Conservation (phyloP, 53 echinoderm and acorn worm species). For the Paelopatides confundens region DNA sequence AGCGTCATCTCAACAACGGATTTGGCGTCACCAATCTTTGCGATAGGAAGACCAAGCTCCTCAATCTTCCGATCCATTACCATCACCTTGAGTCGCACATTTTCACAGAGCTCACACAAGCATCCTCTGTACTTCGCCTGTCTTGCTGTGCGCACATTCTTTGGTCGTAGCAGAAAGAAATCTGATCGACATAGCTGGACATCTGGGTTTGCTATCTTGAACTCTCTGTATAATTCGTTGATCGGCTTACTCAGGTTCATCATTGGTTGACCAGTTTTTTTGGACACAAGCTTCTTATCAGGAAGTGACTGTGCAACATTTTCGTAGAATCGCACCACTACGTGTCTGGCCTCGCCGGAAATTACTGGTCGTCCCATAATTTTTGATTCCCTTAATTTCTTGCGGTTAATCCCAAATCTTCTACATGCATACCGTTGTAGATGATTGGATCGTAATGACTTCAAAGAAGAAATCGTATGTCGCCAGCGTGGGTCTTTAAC, state of each 20-base stretch:
- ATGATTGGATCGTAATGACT: too few species aligned
- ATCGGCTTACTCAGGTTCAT: slow-evolving; percentile 61
- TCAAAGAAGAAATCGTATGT: slow-evolving; percentile 11
- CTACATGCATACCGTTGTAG: slow-evolving; percentile 54
- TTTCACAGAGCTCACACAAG: slow-evolving; percentile 67
- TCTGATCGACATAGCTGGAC: slow-evolving; percentile 10
- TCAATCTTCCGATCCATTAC: slow-evolving; percentile 5
- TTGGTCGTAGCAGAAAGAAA: slow-evolving; percentile 47
- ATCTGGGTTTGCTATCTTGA: slow-evolving; percentile 38
- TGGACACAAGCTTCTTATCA: slow-evolving; percentile 59
- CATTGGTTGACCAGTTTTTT: slow-evolving; percentile 62
- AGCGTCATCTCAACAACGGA: too few species aligned
- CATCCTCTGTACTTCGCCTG: slow-evolving; percentile 52
- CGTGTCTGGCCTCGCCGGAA: neutral
- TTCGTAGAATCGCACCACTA: slow-evolving; percentile 55
- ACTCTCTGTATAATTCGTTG: slow-evolving; percentile 40
- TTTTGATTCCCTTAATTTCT: slow-evolving; percentile 40
- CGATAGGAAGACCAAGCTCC: too few species aligned
- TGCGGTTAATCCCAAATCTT: slow-evolving; percentile 33
- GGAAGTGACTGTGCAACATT: slow-evolving; percentile 37
- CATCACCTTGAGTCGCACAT: slow-evolving; percentile 51
- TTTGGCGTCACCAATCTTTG: neutral
- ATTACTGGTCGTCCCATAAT: slow-evolving; percentile 30
- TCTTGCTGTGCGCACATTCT: neutral
- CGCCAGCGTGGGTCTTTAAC: too few species aligned